A percentile compares a stretch with the other conserved stretches of the same genome.
phyloP scores from a whole-genome alignment of 1,140 invertebrate species.

The Tachypleus tridentatus region DNA sequence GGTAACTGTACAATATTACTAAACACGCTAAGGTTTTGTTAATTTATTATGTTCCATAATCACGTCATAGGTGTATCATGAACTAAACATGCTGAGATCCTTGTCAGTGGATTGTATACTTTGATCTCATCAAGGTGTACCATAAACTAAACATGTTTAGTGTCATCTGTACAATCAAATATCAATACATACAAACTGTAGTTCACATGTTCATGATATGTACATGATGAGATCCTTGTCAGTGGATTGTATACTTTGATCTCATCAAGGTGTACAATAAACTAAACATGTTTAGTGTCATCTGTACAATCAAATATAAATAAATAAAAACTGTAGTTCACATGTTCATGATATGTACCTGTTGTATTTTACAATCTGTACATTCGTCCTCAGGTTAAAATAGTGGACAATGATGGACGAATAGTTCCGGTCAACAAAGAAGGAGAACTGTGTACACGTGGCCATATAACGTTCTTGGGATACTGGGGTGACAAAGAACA shows the following conservation, averaged over 20 bases:
- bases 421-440: conserved; percentile 57
- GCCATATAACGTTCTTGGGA: conserved; percentile 64
- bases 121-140: not conserved
- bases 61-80: not conserved
- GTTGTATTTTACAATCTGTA: too few species aligned
- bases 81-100: conserved; percentile 7
- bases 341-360: too few species aligned
- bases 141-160: not conserved
- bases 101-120: conserved; percentile 6
- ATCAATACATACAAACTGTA: too few species aligned
- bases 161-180: not conserved
- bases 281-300: too few species aligned
- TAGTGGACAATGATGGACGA: conserved; percentile 55
- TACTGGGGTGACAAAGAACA: conserved; percentile 75
- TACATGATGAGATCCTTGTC: too few species aligned
- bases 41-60: conserved; percentile 27
- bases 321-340: too few species aligned
- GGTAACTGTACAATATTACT: conserved; percentile 29
- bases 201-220: not conserved
- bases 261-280: too few species aligned
- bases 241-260: too few species aligned
- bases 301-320: too few species aligned
- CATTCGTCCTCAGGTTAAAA: conserved; percentile 39
- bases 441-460: conserved; percentile 72
- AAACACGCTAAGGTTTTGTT: conserved; percentile 19